Evolutionary conservation across 2,797 vertebrate genomes (phyloP).

Genomic region (Martes flavigula): DNA sequence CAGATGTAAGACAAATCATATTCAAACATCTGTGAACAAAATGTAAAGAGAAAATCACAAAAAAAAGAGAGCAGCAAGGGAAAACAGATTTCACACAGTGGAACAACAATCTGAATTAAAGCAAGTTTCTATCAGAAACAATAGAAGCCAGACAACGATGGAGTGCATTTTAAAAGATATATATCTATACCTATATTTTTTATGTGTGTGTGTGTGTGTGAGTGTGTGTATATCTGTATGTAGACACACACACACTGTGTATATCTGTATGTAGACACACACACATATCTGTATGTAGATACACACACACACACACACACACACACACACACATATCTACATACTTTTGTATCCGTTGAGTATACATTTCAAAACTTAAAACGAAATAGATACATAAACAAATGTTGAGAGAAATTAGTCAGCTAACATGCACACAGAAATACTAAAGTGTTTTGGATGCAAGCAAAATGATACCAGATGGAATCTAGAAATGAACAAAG

Average conservation of each 20-base stretch:
- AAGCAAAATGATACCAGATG: neutral
- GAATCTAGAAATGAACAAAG: neutral
- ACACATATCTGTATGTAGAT: too few relatives aligned
- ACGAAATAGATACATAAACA: neutral
- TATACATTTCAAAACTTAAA: neutral
- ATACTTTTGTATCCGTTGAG: neutral
- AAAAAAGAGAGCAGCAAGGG: neutral
- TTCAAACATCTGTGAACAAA: neutral
- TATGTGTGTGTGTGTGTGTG: neutral
- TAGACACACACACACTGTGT: neutral
- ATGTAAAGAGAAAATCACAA: neutral
- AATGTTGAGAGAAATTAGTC: neutral
- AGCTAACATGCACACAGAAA: neutral
- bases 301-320: accelerated
- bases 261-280: neutral
- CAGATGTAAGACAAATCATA: neutral
- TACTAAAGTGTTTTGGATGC: neutral
- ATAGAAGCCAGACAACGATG: neutral
- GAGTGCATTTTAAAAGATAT: neutral
- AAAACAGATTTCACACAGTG: neutral
- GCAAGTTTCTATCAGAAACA: neutral
- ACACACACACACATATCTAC: neutral
- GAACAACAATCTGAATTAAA: neutral
- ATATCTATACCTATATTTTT: neutral
- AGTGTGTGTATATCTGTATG: neutral